phyloP scores from a whole-genome alignment of 1,140 invertebrate genomes.

The Polypedilum vanderplanki region DNA sequence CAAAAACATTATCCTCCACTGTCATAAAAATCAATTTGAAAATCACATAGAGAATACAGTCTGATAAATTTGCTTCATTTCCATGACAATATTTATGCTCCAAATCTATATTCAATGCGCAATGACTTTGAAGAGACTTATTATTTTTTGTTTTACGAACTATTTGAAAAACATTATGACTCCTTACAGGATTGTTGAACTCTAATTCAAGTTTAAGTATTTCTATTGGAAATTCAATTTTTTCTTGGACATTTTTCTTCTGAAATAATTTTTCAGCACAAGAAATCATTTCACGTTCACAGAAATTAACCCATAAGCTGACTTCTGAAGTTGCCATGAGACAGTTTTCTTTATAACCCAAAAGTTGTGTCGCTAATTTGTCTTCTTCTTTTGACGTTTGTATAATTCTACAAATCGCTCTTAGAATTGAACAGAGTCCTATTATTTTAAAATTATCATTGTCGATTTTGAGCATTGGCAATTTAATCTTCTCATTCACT shows the following conservation, averaged over 20 bases:
- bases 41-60: background rate
- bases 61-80: constrained; percentile 23
- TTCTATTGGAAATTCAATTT: constrained; percentile 49
- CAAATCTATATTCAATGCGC: background rate
- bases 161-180: constrained; percentile 82
- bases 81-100: constrained; percentile 23
- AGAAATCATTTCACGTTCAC: constrained; percentile 71
- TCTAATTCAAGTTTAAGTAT: constrained; percentile 76
- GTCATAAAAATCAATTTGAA: constrained; percentile 11
- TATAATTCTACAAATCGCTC: constrained; percentile 60
- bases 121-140: background rate
- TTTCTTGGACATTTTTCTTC: background rate
- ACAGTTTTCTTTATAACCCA: constrained; percentile 73
- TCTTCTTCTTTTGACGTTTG: constrained; percentile 43
- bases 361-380: constrained; percentile 46
- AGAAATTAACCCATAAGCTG: constrained; percentile 87
- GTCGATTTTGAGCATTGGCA: constrained; percentile 53
- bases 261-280: constrained; percentile 26
- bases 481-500: constrained; percentile 35
- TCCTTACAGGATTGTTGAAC: constrained; percentile 70
- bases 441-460: constrained; percentile 56
- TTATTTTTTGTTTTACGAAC: constrained; percentile 46
- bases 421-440: constrained; percentile 50
- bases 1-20: background rate
- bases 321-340: constrained; percentile 73